phyloP scores from a whole-genome alignment of 2,888 invertebrate species.

The Smittia aterrima region DNA sequence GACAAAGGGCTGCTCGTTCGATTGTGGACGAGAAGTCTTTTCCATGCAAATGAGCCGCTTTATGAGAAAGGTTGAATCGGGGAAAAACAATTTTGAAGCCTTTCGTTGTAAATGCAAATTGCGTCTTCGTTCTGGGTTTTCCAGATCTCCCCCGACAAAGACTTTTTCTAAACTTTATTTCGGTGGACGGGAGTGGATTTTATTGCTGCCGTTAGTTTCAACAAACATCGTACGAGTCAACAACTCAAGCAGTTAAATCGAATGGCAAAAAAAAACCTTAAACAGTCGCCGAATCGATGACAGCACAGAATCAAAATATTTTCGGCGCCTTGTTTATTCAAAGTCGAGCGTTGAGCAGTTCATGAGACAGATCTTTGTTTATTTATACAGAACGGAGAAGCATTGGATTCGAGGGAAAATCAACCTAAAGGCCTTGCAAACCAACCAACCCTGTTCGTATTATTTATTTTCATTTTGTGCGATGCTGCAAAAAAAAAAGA shows the following conservation, averaged over 20 bases:
- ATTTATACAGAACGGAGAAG: neutral
- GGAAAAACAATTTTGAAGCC: constrained; percentile 19
- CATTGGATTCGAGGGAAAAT: neutral
- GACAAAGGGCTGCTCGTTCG: constrained; percentile 25
- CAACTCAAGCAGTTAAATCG: neutral
- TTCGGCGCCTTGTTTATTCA: constrained; percentile 10
- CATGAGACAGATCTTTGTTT: constrained; percentile 15
- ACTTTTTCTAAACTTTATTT: neutral
- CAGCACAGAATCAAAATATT: neutral
- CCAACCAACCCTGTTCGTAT: neutral
- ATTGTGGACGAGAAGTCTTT: neutral
- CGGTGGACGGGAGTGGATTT: neutral
- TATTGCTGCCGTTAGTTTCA: neutral
- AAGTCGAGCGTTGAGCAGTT: neutral
- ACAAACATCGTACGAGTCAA: neutral
- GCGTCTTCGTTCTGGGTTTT: neutral
- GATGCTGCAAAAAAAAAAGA: constrained; percentile 18
- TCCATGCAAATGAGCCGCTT: constrained; percentile 35
- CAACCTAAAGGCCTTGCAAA: neutral
- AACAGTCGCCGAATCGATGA: neutral
- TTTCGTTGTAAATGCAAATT: constrained; percentile 36
- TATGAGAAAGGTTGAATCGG: constrained; percentile 22
- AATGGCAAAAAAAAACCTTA: neutral
- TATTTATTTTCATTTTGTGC: constrained; percentile 38
- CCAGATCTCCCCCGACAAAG: neutral